Evolutionary conservation across 1,140 invertebrate species (phyloP).

Genomic region (Drosophila carrolli): DNA sequence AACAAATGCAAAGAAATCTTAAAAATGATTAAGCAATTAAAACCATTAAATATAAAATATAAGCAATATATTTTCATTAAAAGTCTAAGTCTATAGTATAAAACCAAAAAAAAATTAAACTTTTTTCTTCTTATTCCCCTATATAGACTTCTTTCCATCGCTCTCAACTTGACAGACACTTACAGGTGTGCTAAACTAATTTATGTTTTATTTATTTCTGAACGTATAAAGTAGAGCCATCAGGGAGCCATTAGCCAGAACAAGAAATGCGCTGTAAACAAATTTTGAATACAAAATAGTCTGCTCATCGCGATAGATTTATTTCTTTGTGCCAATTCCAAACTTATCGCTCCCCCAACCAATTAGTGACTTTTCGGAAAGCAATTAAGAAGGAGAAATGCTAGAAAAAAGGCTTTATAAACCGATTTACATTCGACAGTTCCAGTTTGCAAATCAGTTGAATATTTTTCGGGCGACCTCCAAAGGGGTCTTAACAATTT

Average conservation of each 20-base stretch:
- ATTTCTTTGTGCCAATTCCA: constrained; percentile 62
- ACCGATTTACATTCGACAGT: constrained; percentile 41
- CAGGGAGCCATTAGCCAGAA: constrained; percentile 18
- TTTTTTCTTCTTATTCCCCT: background rate
- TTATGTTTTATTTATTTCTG: constrained; percentile 54
- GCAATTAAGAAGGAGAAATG: constrained; percentile 52
- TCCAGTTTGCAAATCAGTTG: constrained; percentile 65
- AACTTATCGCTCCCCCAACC: constrained; percentile 44
- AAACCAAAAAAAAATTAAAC: background rate
- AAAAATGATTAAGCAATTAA: no score
- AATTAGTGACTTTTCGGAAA: constrained; percentile 50
- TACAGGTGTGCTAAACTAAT: constrained; percentile 28
- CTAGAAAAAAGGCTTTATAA: constrained; percentile 21
- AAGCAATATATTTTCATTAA: no score
- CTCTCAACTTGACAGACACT: constrained; percentile 39
- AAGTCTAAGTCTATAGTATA: background rate
- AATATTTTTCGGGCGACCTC: constrained; percentile 46
- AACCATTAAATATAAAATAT: background rate
- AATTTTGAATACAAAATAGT: constrained; percentile 23
- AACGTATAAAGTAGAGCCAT: constrained; percentile 19
- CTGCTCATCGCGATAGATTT: constrained; percentile 13
- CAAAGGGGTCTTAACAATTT: constrained; percentile 16
- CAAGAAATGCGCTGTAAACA: constrained; percentile 32
- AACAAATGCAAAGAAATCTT: no score
- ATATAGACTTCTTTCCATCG: background rate